These are phyloP conservation scores for Trematomus bernacchii DNA, from an alignment of 2,797 vertebrate genomes.

Conservation along the genomic window DNA sequence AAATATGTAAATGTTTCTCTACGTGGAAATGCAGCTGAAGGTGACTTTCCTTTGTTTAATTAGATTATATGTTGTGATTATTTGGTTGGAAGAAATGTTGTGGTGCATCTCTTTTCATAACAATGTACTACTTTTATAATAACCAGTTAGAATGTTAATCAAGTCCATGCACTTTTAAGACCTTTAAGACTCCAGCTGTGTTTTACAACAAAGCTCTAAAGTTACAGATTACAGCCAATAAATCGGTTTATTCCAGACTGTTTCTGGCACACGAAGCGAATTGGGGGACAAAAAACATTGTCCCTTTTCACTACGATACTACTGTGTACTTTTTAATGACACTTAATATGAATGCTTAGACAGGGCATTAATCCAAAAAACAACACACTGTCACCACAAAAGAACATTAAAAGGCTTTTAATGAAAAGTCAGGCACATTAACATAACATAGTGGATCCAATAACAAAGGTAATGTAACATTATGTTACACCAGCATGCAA, in stretches of 20 bases:
- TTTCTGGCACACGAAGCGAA: background rate
- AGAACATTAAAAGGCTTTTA: conserved; percentile 59
- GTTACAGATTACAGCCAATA: background rate
- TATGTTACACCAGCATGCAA: conserved; percentile 12
- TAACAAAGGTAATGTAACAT: conserved; percentile 34
- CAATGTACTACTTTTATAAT: background rate
- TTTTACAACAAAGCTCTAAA: conserved; percentile 1
- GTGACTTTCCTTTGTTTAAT: background rate
- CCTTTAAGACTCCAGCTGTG: background rate
- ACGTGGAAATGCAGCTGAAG: background rate
- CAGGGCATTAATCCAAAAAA: conserved; percentile 2
- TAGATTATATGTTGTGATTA: background rate
- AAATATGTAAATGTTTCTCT: background rate
- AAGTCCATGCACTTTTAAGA: background rate
- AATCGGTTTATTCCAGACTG: background rate
- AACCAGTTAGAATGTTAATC: conserved; percentile 7
- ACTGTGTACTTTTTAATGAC: background rate
- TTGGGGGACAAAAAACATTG: background rate
- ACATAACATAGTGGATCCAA: conserved; percentile 32
- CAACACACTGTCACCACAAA: conserved; percentile 6
- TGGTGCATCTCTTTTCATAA: background rate
- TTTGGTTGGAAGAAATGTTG: background rate
- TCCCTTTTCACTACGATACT: background rate
- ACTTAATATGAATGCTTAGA: background rate
- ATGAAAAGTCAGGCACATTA: conserved; percentile 39